Evolutionary conservation across 2,113 vertebrate species (phyloP).

Genomic region (Prunella himalayana): DNA sequence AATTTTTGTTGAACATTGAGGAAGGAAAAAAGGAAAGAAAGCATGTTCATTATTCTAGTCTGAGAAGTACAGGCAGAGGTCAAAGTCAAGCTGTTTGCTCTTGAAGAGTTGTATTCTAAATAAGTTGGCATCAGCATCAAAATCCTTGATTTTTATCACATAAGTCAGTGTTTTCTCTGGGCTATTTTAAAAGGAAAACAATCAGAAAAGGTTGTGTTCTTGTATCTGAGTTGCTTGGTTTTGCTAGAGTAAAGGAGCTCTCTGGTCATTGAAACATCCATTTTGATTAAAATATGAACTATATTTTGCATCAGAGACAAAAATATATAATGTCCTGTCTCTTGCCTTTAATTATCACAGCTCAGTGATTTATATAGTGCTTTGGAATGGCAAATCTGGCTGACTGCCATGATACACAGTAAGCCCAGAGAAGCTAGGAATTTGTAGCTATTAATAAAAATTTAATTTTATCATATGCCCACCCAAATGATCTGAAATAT

Average conservation of each 20-base stretch:
- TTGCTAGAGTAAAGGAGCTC: background rate
- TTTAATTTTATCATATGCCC: background rate
- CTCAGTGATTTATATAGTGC: constrained; percentile 14
- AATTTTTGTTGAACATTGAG: background rate
- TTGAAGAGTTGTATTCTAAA: background rate
- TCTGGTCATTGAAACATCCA: background rate
- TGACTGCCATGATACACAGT: background rate
- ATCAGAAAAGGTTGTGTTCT: background rate
- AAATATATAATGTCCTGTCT: background rate
- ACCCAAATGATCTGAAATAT: background rate
- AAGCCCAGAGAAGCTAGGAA: background rate
- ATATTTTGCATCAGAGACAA: background rate
- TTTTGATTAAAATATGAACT: background rate
- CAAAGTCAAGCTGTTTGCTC: background rate
- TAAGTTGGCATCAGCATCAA: background rate
- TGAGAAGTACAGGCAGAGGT: background rate
- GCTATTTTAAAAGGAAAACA: constrained; percentile 5
- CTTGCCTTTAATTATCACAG: constrained; percentile 39
- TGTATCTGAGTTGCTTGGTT: background rate
- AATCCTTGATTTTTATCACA: background rate
- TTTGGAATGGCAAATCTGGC: constrained; percentile 17
- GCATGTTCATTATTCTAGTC: background rate
- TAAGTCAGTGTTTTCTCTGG: constrained; percentile 4
- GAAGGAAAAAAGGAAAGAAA: background rate
- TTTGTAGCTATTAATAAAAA: constrained; percentile 11